These are phyloP conservation scores for Sebastes glaucus DNA, from an alignment of 2,797 vertebrate genomes.

Conservation along the genomic window DNA sequence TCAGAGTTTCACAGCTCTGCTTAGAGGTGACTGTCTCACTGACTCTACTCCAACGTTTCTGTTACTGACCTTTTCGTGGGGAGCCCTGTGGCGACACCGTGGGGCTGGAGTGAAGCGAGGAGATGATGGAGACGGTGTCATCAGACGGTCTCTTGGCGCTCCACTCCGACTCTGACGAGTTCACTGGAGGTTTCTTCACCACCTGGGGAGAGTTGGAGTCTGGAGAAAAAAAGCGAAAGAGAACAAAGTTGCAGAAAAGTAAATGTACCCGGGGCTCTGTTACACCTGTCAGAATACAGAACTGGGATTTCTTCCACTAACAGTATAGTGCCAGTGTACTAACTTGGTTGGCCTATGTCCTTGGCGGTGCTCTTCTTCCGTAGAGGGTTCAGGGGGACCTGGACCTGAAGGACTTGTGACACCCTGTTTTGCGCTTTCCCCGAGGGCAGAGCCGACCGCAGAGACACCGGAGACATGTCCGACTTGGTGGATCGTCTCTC, in stretches of 20 bases:
- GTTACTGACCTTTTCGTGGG: constrained; percentile 87
- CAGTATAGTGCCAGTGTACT: constrained; percentile 57
- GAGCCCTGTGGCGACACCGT: constrained; percentile 92
- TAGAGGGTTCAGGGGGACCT: constrained; percentile 91
- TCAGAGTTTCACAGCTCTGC: no score
- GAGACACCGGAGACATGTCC: constrained; percentile 92
- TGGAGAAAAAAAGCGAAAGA: constrained; percentile 45
- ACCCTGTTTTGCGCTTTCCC: constrained; percentile 89
- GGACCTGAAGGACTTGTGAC: constrained; percentile 94
- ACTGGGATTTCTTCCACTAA: not conserved
- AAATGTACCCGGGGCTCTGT: not conserved
- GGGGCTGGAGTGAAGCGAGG: constrained; percentile 92
- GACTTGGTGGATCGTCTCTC: constrained; percentile 90
- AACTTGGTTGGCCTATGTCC: constrained; percentile 85
- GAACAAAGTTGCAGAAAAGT: not conserved
- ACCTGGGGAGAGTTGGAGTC: constrained; percentile 87
- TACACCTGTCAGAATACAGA: no score
- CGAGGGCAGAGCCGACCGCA: constrained; percentile 86
- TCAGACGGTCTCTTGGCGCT: constrained; percentile 86
- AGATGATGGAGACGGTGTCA: constrained; percentile 86
- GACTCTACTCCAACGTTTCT: not conserved
- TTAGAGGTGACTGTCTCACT: no score
- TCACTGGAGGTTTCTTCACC: constrained; percentile 81
- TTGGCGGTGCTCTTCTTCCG: constrained; percentile 91
- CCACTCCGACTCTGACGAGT: constrained; percentile 83